Evolutionary conservation across 2,113 vertebrate species (phyloP).

Genomic region (Halcyon senegalensis): DNA sequence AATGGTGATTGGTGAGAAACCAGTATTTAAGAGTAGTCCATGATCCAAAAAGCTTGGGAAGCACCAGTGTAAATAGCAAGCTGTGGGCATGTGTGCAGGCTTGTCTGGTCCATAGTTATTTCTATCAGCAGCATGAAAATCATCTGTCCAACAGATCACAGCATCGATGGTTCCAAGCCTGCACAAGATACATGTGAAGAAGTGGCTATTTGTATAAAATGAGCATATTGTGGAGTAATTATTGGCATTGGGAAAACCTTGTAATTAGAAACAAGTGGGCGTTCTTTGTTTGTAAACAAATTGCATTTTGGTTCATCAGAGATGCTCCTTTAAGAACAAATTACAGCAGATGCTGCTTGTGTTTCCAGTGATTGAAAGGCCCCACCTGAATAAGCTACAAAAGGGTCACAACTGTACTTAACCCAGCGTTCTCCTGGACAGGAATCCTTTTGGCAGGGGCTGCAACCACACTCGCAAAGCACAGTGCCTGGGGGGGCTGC

Average conservation of each 20-base stretch:
- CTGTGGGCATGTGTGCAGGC: not conserved
- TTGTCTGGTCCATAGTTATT: constrained; percentile 40
- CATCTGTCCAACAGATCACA: constrained; percentile 43
- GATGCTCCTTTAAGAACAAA: constrained; percentile 55
- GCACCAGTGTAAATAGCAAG: constrained; percentile 4
- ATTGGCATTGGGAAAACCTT: constrained; percentile 37
- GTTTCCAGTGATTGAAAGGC: constrained; percentile 29
- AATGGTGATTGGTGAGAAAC: not conserved
- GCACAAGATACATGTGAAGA: constrained; percentile 28
- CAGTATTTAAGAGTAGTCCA: not conserved
- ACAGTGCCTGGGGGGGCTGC: not conserved
- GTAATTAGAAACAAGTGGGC: constrained; percentile 36
- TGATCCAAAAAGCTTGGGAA: not conserved
- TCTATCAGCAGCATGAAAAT: constrained; percentile 30
- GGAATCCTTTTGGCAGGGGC: not conserved
- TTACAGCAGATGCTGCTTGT: constrained; percentile 39
- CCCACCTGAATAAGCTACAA: constrained; percentile 47
- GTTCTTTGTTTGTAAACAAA: constrained; percentile 64
- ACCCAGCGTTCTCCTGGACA: not conserved
- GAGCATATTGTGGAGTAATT: constrained; percentile 57
- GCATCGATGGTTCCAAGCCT: not conserved
- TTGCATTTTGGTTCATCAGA: constrained; percentile 42
- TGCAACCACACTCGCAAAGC: not conserved
- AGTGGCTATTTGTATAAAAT: constrained; percentile 50
- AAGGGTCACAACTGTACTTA: constrained; percentile 23